Evolutionary conservation across 2,888 invertebrate genomes (phyloP).

Genomic region (Drosophila nr. fundita): DNA sequence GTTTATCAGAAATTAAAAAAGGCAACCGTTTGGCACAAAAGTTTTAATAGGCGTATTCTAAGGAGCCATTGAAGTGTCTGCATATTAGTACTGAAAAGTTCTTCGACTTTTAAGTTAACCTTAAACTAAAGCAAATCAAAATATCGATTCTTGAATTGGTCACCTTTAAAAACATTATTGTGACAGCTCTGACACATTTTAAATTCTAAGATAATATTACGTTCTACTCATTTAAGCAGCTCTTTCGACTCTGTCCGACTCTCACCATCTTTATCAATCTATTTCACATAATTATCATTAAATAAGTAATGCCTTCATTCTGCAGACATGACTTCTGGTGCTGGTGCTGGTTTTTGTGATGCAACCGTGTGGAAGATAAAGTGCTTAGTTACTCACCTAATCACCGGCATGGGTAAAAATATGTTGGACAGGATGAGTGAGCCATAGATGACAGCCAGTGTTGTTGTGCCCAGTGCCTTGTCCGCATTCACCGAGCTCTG

Average conservation of each 20-base stretch:
- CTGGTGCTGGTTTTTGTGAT: background rate
- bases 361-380: conserved; percentile 4
- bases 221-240: background rate
- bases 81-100: background rate
- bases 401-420: conserved; percentile 93
- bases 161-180: background rate
- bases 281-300: background rate
- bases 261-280: background rate
- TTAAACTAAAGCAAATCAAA: background rate
- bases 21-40: background rate
- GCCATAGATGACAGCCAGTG: conserved; percentile 93
- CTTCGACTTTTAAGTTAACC: background rate
- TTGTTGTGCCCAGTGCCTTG: conserved; percentile 92
- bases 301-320: background rate
- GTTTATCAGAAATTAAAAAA: conserved; percentile 8
- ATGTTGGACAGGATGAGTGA: conserved; percentile 95
- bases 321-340: background rate
- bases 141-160: background rate
- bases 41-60: background rate
- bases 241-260: background rate
- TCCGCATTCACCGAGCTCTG: conserved; percentile 94
- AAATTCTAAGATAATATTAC: background rate
- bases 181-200: background rate
- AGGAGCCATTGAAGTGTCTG: background rate
- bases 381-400: conserved; percentile 87